These are phyloP conservation scores for Dasyprocta punctata DNA, from an alignment of 2,113 vertebrate genomes.

Conservation along the genomic window DNA sequence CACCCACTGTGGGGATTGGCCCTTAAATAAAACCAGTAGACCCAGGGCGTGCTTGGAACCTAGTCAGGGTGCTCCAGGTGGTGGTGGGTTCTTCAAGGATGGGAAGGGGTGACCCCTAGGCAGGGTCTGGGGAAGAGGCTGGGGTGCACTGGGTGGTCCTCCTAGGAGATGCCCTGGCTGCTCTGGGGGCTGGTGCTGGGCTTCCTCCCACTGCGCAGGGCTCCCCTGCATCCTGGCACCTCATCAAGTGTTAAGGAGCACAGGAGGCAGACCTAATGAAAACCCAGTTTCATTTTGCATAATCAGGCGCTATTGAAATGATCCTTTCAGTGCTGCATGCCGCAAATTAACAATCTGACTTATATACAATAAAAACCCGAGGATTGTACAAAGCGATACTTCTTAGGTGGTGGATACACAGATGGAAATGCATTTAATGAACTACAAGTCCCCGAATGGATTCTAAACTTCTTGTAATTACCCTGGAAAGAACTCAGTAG, in stretches of 20 bases:
- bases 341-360: conserved; percentile 82
- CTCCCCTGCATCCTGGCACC: not conserved
- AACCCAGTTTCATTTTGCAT: conserved; percentile 71
- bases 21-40: conserved; percentile 56
- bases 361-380: conserved; percentile 74
- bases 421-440: conserved; percentile 83
- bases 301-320: conserved; percentile 73
- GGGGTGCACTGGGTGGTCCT: not conserved
- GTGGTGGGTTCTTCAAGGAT: not conserved
- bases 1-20: not conserved
- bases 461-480: conserved; percentile 82
- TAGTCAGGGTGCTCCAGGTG: not conserved
- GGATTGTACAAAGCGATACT: conserved; percentile 70
- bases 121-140: not conserved
- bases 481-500: conserved; percentile 77
- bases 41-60: conserved; percentile 50
- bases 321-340: conserved; percentile 64
- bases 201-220: not conserved
- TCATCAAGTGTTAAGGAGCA: conserved; percentile 42
- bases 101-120: not conserved
- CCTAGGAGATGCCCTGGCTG: not conserved
- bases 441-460: conserved; percentile 76
- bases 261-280: conserved; percentile 73
- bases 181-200: not conserved
- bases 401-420: conserved; percentile 76